Percentiles rank a stretch among this genome's conserved stretches.
Evolutionary conservation across 2,888 invertebrate species (phyloP).

Genomic region (Leptinotarsa haldemani): DNA sequence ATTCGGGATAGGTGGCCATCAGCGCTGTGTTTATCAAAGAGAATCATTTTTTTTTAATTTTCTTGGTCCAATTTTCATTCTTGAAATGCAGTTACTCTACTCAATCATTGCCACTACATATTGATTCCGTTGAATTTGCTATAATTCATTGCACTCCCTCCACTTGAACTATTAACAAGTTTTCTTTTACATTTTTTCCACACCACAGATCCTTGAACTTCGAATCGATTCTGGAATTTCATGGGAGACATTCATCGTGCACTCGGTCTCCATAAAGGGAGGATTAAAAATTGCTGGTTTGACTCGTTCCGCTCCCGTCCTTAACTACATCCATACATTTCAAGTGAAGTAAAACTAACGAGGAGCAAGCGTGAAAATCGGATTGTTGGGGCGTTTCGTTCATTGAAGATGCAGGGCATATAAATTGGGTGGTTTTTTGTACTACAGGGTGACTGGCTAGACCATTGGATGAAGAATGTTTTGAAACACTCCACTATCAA

Average conservation of each 20-base stretch:
- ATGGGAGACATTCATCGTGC: slow-evolving; percentile 30
- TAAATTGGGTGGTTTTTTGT: slow-evolving; percentile 10
- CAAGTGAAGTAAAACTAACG: slow-evolving; percentile 54
- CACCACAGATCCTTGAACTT: not conserved
- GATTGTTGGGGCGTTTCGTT: slow-evolving; percentile 29
- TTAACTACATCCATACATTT: slow-evolving; percentile 52
- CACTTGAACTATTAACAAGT: too few relatives aligned
- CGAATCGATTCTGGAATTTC: slow-evolving; percentile 18
- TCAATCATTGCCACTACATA: too few relatives aligned
- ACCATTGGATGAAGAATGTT: too few relatives aligned
- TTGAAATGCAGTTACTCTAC: too few relatives aligned
- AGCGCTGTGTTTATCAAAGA: too few relatives aligned
- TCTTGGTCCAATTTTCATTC: too few relatives aligned
- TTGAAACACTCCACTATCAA: too few relatives aligned
- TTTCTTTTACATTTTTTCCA: not conserved
- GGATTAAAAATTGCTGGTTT: slow-evolving; percentile 47
- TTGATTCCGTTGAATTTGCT: too few relatives aligned
- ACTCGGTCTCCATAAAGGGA: slow-evolving; percentile 24
- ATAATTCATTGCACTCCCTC: too few relatives aligned
- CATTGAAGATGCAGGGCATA: slow-evolving; percentile 25
- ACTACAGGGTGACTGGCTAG: slow-evolving; percentile 2
- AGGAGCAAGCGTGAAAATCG: slow-evolving; percentile 50
- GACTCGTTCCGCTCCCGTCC: slow-evolving; percentile 52
- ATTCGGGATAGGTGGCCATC: too few relatives aligned
- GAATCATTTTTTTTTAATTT: too few relatives aligned